Evolutionary conservation across 2,888 invertebrate genomes (phyloP).

Genomic region (Drosophila kambysellisi): DNA sequence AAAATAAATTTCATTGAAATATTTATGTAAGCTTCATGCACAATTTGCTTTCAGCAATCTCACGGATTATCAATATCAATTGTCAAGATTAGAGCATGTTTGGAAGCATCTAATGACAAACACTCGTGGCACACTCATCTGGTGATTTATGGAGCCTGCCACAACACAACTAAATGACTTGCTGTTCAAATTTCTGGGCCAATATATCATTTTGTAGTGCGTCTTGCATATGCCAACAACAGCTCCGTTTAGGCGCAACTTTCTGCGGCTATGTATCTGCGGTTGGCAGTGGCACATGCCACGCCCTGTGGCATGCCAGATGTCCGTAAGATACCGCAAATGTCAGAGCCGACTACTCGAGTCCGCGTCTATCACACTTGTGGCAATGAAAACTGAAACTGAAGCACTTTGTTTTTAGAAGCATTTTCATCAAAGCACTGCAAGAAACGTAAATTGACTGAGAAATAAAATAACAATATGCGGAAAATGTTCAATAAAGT

Average conservation of each 20-base stretch:
- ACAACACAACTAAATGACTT: constrained; percentile 37
- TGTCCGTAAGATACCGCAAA: constrained; percentile 36
- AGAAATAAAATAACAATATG: constrained; percentile 30
- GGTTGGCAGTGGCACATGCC: constrained; percentile 68
- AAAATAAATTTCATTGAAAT: neutral
- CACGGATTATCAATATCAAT: constrained; percentile 10
- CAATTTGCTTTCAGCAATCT: neutral
- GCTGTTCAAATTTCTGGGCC: constrained; percentile 30
- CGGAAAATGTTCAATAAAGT: constrained; percentile 33
- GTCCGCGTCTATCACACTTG: constrained; percentile 63
- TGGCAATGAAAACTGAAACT: constrained; percentile 27
- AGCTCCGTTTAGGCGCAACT: constrained; percentile 38
- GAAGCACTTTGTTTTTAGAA: constrained; percentile 16
- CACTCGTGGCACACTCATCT: constrained; percentile 27
- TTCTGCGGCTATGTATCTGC: constrained; percentile 45
- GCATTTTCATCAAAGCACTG: neutral
- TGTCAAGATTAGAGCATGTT: constrained; percentile 9
- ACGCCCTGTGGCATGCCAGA: constrained; percentile 45
- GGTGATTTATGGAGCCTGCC: constrained; percentile 47
- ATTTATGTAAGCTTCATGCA: neutral
- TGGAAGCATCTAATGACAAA: constrained; percentile 31
- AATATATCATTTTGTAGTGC: constrained; percentile 55
- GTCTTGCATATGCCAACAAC: constrained; percentile 47
- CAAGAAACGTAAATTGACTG: constrained; percentile 23
- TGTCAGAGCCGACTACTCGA: constrained; percentile 29